Evolutionary conservation across 2,888 invertebrate species (phyloP).

Genomic region (Serrognathus titanus): DNA sequence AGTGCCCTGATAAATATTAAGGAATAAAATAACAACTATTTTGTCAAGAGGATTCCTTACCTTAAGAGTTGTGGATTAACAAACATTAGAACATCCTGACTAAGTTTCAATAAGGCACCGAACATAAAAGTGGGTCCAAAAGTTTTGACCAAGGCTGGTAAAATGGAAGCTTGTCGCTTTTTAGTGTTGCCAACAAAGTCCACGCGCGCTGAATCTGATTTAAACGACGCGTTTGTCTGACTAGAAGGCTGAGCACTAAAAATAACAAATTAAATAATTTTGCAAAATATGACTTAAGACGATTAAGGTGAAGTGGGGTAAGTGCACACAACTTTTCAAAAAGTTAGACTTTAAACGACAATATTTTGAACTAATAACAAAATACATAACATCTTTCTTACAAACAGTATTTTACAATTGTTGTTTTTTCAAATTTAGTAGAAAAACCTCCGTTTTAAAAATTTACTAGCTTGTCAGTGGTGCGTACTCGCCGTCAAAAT

Average conservation of each 20-base stretch:
- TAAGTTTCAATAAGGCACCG: conserved; percentile 78
- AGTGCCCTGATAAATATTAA: conserved; percentile 58
- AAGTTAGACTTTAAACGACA: no score
- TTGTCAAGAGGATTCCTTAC: conserved; percentile 53
- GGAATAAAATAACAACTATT: neutral
- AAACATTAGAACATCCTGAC: conserved; percentile 83
- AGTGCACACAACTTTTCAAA: no score
- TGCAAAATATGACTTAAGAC: neutral
- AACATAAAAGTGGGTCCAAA: conserved; percentile 86
- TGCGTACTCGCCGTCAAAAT: no score
- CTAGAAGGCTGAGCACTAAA: conserved; percentile 18
- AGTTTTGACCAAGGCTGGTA: conserved; percentile 78
- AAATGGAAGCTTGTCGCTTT: conserved; percentile 74
- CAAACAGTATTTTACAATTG: no score
- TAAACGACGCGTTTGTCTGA: conserved; percentile 61
- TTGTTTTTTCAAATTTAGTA: no score
- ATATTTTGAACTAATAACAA: no score
- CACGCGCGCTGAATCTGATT: conserved; percentile 67
- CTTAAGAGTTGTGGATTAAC: conserved; percentile 84
- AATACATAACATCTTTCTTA: no score
- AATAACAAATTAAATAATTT: neutral
- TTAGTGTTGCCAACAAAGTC: conserved; percentile 69
- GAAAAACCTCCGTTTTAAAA: no score
- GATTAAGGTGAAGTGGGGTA: no score
- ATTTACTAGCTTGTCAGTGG: no score